Conservation (phyloP, 2,888 invertebrate species). For the Ophraella communa region DNA sequence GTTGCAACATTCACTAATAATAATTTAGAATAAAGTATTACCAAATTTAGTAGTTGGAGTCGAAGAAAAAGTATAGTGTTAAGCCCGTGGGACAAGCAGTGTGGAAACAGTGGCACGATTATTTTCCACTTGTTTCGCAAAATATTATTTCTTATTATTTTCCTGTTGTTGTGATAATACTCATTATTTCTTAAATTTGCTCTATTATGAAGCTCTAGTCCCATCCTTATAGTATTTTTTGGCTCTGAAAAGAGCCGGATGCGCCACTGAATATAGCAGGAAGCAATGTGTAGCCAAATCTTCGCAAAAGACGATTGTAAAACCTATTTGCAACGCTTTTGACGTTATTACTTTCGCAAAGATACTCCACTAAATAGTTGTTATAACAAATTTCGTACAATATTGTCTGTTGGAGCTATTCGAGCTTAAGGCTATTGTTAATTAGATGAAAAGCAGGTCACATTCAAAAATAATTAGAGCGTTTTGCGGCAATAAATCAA, state of each 20-base stretch:
- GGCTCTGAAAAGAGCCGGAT: neutral
- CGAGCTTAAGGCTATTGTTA: constrained; percentile 13
- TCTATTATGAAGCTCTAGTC: too few relatives aligned
- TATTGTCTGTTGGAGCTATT: constrained; percentile 15
- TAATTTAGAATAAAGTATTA: too few relatives aligned
- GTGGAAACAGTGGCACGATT: too few relatives aligned
- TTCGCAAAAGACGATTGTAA: constrained; percentile 11
- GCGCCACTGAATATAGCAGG: neutral
- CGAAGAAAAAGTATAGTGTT: too few relatives aligned
- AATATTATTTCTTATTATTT: too few relatives aligned
- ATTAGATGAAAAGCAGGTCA: constrained; percentile 14
- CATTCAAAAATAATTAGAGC: constrained; percentile 9
- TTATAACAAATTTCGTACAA: constrained; percentile 14
- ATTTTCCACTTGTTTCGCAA: too few relatives aligned
- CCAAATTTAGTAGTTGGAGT: too few relatives aligned
- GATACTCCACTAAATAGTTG: constrained; percentile 25
- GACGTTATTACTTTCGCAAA: constrained; percentile 19
- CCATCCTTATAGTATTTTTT: neutral
- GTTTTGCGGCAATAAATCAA: constrained; percentile 18
- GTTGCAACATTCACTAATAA: too few relatives aligned
- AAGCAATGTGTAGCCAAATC: constrained; percentile 1
- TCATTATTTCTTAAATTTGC: too few relatives aligned
- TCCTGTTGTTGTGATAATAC: too few relatives aligned
- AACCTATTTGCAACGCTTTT: constrained; percentile 25
- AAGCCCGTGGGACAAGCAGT: too few relatives aligned